Base-by-base conservation (phyloP, 2,113 vertebrate species). In the Thymallus thymallus region DNA sequence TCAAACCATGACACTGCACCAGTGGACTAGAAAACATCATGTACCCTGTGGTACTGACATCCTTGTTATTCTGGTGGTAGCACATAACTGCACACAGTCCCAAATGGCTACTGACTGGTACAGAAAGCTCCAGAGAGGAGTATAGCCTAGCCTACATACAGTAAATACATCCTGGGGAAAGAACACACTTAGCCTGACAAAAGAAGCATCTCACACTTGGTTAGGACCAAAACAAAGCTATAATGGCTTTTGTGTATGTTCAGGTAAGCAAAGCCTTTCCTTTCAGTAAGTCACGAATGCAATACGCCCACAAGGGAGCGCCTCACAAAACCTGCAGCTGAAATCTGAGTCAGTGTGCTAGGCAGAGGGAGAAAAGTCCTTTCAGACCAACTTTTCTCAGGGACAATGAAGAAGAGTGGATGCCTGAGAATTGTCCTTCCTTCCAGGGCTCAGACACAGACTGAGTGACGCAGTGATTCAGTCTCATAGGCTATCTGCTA, bases 301-400 rank as follows among this genome's bases (percentile, higher is more conserved):
- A 85, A 79, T 78, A 45, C 76, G 69, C 71, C 80, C 88, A 87
- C 86, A 72, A 85, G 86, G 87, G 87, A 91, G 81, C 72, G 68
- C 77, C 82, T 81, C 61, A 88, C 76, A 86, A 87, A 92, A 88
- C 74, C 76, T 72, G 80, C 77, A 66, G 76, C 78, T 87, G 88
- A 90, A 89, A 92, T 83, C 81, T 86, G 88, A 90, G 84, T 84
- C 87, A 74, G 51, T 79, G 80, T 55, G 60, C 58, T 83, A 51
- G 70, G 69, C 4, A 81, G 72, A 76, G 84, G 89, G 82, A 22
- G 16, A 55, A 41, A n/a, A 14, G 86, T 80, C 69, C 80, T 69
- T 81, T 87, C 76, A 81, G 80, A 65, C 76, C 79, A 85, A 87
- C 80, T 80, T 88, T 87, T 74, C 77, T 73, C 23, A 82, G 77